Conservation (phyloP, 35 echinoderm and acorn worm species). For the Heliocidaris tuberculata region DNA sequence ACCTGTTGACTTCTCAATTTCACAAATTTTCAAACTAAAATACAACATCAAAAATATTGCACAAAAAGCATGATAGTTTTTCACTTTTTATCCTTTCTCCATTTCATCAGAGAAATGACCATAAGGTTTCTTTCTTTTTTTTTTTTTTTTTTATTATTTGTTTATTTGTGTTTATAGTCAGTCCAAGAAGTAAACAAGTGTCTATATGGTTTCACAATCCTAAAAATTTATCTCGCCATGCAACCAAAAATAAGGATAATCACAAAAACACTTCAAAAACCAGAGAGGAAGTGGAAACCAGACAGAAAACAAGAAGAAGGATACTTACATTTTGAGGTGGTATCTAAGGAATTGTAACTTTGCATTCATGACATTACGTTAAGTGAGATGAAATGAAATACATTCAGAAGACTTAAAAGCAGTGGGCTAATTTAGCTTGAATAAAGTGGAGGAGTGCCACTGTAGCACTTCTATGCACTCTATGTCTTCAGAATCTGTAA, state of each 20-base stretch:
- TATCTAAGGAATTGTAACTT: not conserved
- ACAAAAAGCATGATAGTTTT: too few relatives aligned
- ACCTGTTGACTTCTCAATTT: not conserved
- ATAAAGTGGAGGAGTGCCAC: not conserved
- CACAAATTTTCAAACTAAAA: not conserved
- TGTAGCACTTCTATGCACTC: not conserved
- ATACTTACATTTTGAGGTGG: not conserved
- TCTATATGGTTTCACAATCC: not conserved
- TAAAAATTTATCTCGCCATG: not conserved
- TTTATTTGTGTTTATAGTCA: not conserved
- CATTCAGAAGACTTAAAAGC: not conserved
- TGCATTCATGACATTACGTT: not conserved
- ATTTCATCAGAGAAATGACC: too few relatives aligned
- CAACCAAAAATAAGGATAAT: not conserved
- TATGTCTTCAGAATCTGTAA: not conserved
- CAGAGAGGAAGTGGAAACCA: not conserved
- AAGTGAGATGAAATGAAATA: not conserved
- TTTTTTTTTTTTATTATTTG: not conserved
- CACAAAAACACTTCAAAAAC: not conserved
- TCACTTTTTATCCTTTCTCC: too few relatives aligned
- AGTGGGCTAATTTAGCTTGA: not conserved
- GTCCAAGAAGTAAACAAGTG: not conserved
- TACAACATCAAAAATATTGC: too few relatives aligned
- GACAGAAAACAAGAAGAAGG: not conserved
- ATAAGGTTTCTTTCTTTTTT: too few relatives aligned